Evolutionary conservation across 2,888 invertebrate species (phyloP).

Genomic region (Embidobia sp.): DNA sequence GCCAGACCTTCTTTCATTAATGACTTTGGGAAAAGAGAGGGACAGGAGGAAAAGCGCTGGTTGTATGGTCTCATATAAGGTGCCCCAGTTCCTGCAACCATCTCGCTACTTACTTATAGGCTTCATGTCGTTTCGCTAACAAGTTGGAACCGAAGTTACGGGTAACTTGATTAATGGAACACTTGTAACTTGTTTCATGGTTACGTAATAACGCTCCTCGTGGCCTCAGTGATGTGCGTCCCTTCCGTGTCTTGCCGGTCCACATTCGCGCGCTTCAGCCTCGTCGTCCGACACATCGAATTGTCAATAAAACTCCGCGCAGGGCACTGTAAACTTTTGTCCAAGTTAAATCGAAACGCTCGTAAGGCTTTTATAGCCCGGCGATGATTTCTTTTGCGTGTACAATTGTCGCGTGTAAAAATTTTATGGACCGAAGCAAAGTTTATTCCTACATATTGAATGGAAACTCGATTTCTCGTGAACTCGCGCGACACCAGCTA

Average conservation of each 20-base stretch:
- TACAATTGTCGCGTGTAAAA: conserved; percentile 2
- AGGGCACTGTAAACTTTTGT: conserved; percentile 44
- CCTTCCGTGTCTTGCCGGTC: conserved; percentile 45
- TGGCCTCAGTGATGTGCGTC: conserved; percentile 47
- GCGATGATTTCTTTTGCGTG: conserved; percentile 22
- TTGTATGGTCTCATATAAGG: conserved; percentile 53
- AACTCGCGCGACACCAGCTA: neutral
- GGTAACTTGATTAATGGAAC: conserved; percentile 78
- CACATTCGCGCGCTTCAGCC: conserved; percentile 54
- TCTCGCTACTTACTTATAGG: conserved; percentile 57
- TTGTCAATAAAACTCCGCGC: conserved; percentile 64
- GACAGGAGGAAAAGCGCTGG: conserved; percentile 32
- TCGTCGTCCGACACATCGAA: conserved; percentile 39
- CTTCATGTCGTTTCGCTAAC: conserved; percentile 67
- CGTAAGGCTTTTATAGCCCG: conserved; percentile 25
- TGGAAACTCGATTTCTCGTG: neutral
- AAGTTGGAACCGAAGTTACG: conserved; percentile 72
- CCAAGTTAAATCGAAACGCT: conserved; percentile 63
- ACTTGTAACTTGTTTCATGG: conserved; percentile 75
- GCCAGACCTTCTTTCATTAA: conserved; percentile 30
- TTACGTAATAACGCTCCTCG: conserved; percentile 73
- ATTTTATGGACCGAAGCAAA: conserved; percentile 12
- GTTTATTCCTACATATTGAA: neutral
- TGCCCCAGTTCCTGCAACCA: conserved; percentile 50
- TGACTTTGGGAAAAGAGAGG: conserved; percentile 18